Evolutionary conservation across 2,797 vertebrate species (phyloP), one percentile per base, ranked within the genome.

Genomic region (Karalla daura): DNA sequence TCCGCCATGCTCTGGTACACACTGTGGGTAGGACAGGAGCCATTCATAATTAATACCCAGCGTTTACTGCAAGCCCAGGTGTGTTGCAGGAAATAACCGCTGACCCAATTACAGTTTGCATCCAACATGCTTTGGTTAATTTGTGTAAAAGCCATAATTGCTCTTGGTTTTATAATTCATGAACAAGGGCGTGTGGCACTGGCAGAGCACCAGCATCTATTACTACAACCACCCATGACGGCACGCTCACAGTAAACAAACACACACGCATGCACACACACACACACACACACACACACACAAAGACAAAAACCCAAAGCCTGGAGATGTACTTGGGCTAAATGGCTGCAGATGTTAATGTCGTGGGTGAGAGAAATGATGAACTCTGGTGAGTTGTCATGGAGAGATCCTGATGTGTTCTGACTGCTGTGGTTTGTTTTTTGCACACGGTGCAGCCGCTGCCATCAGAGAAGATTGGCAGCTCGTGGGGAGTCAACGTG

Each of bases 71-170:
- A 78, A 84, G 85, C 89, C 88, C 92, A 94, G 92, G 93, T 94
- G 92, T 91, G 82, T 89, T 78, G 84, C 89, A 91, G 90, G 90
- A 91, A 92, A 90, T 87, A 91, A 88, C 86, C 86, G 88, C 80
- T 92, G 92, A 93, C 92, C 92, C 89, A 91, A 90, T 91, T 94
- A 90, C 89, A 77, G 86, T 88, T 77, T 85, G 90, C 78, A 90
- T 85, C 86, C 88, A 92, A 82, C 87, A 86, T 89, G 88, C 87
- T 91, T 90, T 85, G 84, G 87, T 89, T 94, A 90, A 93, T 94
- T 92, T 92, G 88, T 88, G 86, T 90, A 92, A 93, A 92, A 92
- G 90, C 89, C 77, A 74, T 94, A 94, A 94, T 94, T 93, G 92
- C 89, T 90, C 85, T 83, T 86, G 81, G 77, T 87, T 93, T 85